Percentiles rank a stretch among this genome's conserved stretches.
These are phyloP conservation scores for Drosophila koepferae DNA, from an alignment of 2,888 invertebrate genomes.

Conservation along the genomic window DNA sequence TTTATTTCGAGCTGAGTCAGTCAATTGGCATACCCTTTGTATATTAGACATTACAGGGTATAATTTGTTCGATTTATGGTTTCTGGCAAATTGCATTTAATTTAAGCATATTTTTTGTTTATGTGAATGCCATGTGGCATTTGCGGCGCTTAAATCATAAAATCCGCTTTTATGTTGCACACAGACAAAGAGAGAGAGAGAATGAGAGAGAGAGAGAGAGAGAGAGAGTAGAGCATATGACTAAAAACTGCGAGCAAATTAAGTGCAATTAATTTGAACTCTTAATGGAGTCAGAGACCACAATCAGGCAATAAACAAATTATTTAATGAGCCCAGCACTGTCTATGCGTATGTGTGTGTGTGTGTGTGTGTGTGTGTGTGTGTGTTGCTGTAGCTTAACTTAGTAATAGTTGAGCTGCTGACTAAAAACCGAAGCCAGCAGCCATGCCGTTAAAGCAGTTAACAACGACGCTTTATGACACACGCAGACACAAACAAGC, in stretches of 20 bases:
- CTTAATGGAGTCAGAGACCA: conserved; percentile 67
- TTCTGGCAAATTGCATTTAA: conserved; percentile 30
- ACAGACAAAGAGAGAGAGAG: conserved; percentile 10
- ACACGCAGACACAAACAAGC: conserved; percentile 6
- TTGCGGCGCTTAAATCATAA: conserved; percentile 67
- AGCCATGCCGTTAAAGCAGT: conserved; percentile 54
- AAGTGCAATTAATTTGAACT: conserved; percentile 73
- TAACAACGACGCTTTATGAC: conserved; percentile 51
- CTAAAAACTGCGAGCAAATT: conserved; percentile 53
- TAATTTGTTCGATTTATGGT: conserved; percentile 41
- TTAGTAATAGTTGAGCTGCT: conserved; percentile 26
- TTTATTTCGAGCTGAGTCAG: too few relatives aligned
- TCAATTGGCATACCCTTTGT: background rate
- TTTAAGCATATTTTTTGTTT: conserved; percentile 38
- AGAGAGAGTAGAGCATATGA: conserved; percentile 28
- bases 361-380: background rate
- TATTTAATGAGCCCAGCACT: conserved; percentile 59
- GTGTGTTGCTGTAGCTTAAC: conserved; percentile 3
- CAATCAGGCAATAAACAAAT: conserved; percentile 73
- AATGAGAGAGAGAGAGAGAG: background rate
- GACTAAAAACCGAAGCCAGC: conserved; percentile 52
- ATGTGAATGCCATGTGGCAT: conserved; percentile 28
- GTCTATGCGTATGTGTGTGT: background rate
- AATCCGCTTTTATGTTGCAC: conserved; percentile 57
- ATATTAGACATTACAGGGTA: conserved; percentile 1